phyloP scores from a whole-genome alignment of 2,888 invertebrate genomes.

The Chloromyia formosa region DNA sequence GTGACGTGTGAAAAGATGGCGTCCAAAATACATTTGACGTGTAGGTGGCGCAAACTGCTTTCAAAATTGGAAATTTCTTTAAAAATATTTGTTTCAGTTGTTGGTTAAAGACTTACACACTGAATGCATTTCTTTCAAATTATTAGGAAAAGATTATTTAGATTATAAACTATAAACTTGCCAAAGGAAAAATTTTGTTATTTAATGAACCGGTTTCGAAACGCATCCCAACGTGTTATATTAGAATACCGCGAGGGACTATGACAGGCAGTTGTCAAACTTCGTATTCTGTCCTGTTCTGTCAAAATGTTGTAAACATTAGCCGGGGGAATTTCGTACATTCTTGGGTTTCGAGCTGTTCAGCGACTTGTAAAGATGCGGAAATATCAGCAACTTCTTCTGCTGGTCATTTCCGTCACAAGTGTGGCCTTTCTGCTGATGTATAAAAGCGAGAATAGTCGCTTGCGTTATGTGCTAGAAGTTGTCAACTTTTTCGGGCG shows the following conservation, averaged over 20 bases:
- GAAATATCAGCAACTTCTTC: conserved; percentile 82
- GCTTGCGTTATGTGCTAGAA: conserved; percentile 82
- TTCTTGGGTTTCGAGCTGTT: too few species aligned
- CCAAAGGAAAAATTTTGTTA: too few species aligned
- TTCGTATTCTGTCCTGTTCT: neutral
- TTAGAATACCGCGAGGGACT: neutral
- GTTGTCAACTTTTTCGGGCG: conserved; percentile 86
- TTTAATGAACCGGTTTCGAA: neutral
- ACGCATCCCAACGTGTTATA: neutral
- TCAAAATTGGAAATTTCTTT: too few species aligned
- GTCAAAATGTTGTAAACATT: conserved; percentile 2
- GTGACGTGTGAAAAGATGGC: conserved; percentile 19
- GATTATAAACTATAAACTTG: too few species aligned
- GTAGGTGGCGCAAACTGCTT: too few species aligned
- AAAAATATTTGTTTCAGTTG: too few species aligned
- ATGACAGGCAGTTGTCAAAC: neutral
- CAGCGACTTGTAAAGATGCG: conserved; percentile 68
- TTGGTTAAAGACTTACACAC: too few species aligned
- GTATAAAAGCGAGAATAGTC: conserved; percentile 87
- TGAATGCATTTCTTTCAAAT: too few species aligned
- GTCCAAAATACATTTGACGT: too few species aligned
- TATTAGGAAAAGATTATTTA: too few species aligned
- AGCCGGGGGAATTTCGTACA: neutral
- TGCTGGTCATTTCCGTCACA: conserved; percentile 75
- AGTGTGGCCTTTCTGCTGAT: conserved; percentile 80